phyloP scores from a whole-genome alignment of 2,113 vertebrate species.

The Ovis aries region DNA sequence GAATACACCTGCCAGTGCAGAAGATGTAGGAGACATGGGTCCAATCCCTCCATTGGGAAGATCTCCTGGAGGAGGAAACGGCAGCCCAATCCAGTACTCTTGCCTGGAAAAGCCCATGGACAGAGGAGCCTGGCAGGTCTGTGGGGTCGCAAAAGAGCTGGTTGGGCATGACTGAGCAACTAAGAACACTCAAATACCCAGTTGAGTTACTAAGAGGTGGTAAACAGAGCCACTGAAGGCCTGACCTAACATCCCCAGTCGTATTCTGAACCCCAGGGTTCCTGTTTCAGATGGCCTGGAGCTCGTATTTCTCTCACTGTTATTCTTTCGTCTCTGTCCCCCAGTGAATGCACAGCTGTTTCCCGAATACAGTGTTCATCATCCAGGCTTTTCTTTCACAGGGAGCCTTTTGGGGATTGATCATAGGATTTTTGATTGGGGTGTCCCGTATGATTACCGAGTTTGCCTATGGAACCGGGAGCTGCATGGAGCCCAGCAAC shows the following conservation, averaged over 20 bases:
- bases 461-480: slow-evolving; percentile 91
- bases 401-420: slow-evolving; percentile 94
- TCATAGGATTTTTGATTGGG: slow-evolving; percentile 85
- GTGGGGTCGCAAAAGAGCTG: neutral
- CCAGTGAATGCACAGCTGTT: neutral
- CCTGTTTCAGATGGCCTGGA: neutral
- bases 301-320: neutral
- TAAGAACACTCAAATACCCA: neutral
- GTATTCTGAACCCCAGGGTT: neutral
- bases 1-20: neutral
- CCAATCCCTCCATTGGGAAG: rapidly evolving
- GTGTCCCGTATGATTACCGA: slow-evolving; percentile 90
- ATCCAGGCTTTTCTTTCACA: slow-evolving; percentile 67
- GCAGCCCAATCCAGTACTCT: neutral
- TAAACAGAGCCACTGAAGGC: too few relatives aligned
- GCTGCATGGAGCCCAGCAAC: slow-evolving; percentile 84
- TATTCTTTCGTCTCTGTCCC: neutral
- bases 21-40: neutral
- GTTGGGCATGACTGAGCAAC: neutral
- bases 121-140: neutral
- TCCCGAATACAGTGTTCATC: neutral
- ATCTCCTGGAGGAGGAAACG: neutral
- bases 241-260: neutral
- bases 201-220: neutral
- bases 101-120: neutral